A percentile compares a stretch with the other conserved stretches of the same genome.
Conservation (phyloP, 2,888 invertebrate genomes). For the Mimachlamys varia region DNA sequence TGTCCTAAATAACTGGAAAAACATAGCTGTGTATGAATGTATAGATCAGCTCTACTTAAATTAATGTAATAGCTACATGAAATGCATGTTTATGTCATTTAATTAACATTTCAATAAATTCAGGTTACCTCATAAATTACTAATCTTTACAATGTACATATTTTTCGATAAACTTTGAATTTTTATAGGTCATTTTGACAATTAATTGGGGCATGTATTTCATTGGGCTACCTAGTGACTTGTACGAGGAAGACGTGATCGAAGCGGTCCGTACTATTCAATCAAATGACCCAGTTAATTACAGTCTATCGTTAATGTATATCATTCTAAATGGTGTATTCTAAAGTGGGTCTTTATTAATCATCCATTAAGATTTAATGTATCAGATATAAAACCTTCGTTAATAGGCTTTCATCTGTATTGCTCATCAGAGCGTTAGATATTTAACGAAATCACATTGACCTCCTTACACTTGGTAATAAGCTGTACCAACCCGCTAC, state of each 20-base stretch:
- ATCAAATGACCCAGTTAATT: background rate
- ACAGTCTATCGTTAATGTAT: background rate
- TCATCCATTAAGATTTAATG: background rate
- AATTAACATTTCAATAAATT: background rate
- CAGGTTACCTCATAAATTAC: no score
- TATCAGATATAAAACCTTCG: background rate
- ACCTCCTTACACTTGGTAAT: no score
- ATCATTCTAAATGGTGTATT: background rate
- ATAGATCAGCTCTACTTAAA: no score
- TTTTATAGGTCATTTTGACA: background rate
- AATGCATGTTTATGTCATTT: background rate
- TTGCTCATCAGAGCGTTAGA: background rate
- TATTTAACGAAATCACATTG: background rate
- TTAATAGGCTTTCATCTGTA: background rate
- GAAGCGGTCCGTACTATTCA: background rate
- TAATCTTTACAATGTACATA: background rate
- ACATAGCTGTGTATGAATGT: background rate
- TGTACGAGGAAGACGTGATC: background rate
- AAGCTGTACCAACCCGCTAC: no score
- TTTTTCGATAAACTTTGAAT: no score
- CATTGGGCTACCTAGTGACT: background rate
- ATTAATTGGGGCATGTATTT: background rate
- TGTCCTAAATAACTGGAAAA: no score
- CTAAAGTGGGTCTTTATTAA: background rate
- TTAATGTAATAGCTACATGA: background rate